Percentiles rank a stretch among this genome's conserved stretches.
phyloP scores from a whole-genome alignment of 1,140 invertebrate genomes.

The Trachymyrmex cornetzi region DNA sequence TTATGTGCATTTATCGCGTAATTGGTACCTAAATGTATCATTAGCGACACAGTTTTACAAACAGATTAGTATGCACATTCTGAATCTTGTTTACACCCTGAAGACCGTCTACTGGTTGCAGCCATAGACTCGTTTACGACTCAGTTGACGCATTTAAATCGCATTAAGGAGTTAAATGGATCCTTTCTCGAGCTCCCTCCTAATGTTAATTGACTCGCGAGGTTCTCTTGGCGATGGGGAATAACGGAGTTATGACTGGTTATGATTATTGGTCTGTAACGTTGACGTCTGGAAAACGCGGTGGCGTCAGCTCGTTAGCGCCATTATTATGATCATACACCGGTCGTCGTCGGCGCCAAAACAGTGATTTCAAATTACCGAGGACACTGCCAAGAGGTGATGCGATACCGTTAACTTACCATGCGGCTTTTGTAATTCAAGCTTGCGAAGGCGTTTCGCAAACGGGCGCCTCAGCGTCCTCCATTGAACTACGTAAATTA shows the following conservation, averaged over 20 bases:
- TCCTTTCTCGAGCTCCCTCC: neutral
- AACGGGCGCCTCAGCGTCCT: neutral
- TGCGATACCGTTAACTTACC: conserved; percentile 57
- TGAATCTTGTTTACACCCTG: neutral
- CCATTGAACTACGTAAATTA: conserved; percentile 34
- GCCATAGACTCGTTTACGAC: conserved; percentile 24
- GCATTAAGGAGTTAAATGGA: conserved; percentile 47
- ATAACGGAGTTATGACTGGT: conserved; percentile 13
- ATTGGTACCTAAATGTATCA: neutral
- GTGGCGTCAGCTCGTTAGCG: conserved; percentile 66
- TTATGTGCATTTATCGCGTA: neutral
- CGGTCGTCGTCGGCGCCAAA: conserved; percentile 49
- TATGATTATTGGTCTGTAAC: neutral
- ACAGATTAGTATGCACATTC: neutral
- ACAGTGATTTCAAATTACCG: conserved; percentile 69
- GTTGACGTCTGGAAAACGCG: neutral
- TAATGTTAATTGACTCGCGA: conserved; percentile 42
- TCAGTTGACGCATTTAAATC: conserved; percentile 49
- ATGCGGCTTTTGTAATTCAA: conserved; percentile 57
- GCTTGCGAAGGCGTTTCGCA: conserved; percentile 11
- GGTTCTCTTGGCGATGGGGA: neutral
- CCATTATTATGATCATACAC: conserved; percentile 51
- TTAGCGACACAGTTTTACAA: neutral
- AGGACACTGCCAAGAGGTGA: conserved; percentile 58
- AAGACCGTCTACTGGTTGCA: neutral